Percentiles rank a stretch among this genome's conserved stretches.
phyloP scores from a whole-genome alignment of 2,888 invertebrate genomes.

The Pemphredon lugubris region DNA sequence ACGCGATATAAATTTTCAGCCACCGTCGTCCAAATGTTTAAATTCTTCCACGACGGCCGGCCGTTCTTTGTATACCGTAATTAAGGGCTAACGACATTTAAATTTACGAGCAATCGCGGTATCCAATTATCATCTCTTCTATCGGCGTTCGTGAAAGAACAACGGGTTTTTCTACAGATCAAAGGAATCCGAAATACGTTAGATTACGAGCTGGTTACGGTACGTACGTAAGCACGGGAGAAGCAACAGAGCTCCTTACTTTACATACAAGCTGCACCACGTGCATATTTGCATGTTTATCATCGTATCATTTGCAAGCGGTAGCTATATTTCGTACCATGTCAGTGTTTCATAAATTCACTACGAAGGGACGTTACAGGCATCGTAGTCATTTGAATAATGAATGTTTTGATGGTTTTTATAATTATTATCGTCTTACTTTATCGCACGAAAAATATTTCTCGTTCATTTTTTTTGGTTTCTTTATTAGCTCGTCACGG shows the following conservation, averaged over 20 bases:
- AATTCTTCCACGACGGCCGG: no score
- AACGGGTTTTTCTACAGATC: conserved; percentile 41
- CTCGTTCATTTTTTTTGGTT: background rate
- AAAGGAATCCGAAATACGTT: conserved; percentile 53
- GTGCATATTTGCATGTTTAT: conserved; percentile 48
- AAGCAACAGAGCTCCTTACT: conserved; percentile 38
- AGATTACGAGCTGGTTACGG: conserved; percentile 36
- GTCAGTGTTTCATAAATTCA: conserved; percentile 23
- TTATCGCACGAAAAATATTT: background rate
- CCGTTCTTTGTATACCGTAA: no score
- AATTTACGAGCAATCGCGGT: no score
- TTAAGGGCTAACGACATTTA: no score
- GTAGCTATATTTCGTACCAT: conserved; percentile 18
- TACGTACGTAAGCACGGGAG: conserved; percentile 21
- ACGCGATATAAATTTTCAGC: no score
- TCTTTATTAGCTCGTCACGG: conserved; percentile 7
- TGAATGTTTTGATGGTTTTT: background rate
- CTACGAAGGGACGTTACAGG: background rate
- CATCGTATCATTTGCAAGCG: conserved; percentile 45
- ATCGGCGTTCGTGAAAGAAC: no score
- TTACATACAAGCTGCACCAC: conserved; percentile 35
- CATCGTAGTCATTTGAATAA: background rate
- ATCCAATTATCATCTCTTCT: no score
- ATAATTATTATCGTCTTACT: background rate
- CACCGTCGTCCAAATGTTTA: no score